These are phyloP conservation scores for Euglossa dilemma DNA, from an alignment of 1,140 invertebrate species.

Conservation along the genomic window DNA sequence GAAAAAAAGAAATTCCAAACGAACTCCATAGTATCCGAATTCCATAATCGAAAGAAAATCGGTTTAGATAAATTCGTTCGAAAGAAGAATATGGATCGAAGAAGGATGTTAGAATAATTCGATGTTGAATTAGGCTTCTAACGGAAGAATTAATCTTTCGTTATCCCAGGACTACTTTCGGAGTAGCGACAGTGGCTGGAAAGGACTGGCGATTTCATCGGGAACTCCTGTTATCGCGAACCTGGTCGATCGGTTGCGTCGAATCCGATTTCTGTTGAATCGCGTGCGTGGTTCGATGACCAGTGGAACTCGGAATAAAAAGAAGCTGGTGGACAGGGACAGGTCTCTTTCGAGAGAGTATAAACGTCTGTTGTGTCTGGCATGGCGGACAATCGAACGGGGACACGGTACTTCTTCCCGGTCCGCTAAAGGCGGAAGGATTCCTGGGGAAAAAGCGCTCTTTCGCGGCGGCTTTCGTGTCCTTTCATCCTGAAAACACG, in stretches of 20 bases:
- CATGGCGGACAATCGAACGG: slow-evolving; percentile 27
- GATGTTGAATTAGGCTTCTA: slow-evolving; percentile 11
- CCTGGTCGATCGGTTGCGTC: not conserved
- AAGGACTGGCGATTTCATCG: slow-evolving; percentile 14
- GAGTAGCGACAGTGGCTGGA: not conserved
- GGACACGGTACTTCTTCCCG: not conserved
- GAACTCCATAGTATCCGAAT: too few relatives aligned
- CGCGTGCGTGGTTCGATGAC: not conserved
- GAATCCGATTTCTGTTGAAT: not conserved
- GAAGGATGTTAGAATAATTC: slow-evolving; percentile 7
- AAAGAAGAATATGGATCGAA: too few relatives aligned
- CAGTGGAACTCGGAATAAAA: not conserved
- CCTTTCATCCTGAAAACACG: slow-evolving; percentile 44
- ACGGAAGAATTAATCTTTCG: slow-evolving; percentile 25
- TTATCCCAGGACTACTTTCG: slow-evolving; percentile 5
- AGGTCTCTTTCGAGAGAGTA: not conserved
- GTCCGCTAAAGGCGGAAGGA: slow-evolving; percentile 21
- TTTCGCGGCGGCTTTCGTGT: slow-evolving; percentile 36
- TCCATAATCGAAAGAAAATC: too few relatives aligned
- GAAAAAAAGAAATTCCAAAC: too few relatives aligned
- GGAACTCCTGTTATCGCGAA: not conserved
- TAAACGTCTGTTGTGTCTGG: slow-evolving; percentile 21
- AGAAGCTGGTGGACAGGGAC: not conserved
- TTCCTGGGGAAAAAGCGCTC: slow-evolving; percentile 37
- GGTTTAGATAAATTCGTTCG: too few relatives aligned